Evolutionary conservation across 2,888 invertebrate genomes (phyloP), one percentile per base, ranked within the genome.

Genomic region (Sisyra nigra): DNA sequence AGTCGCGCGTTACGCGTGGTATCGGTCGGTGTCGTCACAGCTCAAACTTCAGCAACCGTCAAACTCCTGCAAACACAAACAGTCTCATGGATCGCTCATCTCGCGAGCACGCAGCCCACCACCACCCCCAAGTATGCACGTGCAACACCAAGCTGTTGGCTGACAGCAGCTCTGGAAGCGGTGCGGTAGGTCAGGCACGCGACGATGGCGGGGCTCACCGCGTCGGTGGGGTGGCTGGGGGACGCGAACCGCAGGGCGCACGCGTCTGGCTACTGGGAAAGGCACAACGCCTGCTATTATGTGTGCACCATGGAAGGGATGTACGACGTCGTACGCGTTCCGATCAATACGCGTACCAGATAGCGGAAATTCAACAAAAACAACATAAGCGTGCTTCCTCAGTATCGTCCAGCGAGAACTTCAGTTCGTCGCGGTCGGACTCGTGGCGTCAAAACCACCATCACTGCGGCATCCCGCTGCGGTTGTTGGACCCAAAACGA

Each of bases 381-480:
- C 79, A 80, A 49, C 79, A 80, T 54, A 77, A 80, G 51, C 71
- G 83, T 49, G 80, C 85, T 34, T 83, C 85, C 44, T 86, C 86
- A 10, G 83, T 86, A 33, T 85, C 88, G 1, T 85, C 88, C 31
- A 83, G 83, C 51, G 91, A 89, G 55, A 91, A 91, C 61, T 91
- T 86, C 65, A 86, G 86, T 50, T 89, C 85, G 37, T 85, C 81
- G 3, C 71, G 84, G 47, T 89, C 87, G 8, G 88, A 89, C 58
- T 87, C 88, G 42, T 88, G 88, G 87, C 68, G 80, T 2, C 82
- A 83, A 56, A 69, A 72, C 44, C 73, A 74, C 36, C 75, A 74
- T 49, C 74, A 77, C 58, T 84, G 86, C 51, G 76, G 83, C 40
- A 83, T 88, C 43, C 84, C 87, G 1, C 59, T 83, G 48, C 67